Conservation (phyloP, 2,113 vertebrate species). For the Brachyistius frenatus region DNA sequence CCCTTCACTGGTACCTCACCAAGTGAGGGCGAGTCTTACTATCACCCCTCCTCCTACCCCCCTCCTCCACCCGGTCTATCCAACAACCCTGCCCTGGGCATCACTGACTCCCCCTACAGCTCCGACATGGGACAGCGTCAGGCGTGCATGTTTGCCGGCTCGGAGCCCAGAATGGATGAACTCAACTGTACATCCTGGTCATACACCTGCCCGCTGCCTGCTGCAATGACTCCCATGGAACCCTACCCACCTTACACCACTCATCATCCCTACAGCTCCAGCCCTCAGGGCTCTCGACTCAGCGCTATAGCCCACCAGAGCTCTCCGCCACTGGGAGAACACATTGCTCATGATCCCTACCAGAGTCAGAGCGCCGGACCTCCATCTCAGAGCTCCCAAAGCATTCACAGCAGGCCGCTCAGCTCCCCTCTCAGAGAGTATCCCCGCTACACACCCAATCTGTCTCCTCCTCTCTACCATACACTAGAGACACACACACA, state of each 20-base stretch:
- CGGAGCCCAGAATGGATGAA: conserved; percentile 91
- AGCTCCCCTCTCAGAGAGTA: conserved; percentile 85
- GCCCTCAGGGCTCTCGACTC: conserved; percentile 90
- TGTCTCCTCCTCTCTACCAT: conserved; percentile 95
- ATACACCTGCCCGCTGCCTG: conserved; percentile 89
- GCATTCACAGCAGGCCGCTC: conserved; percentile 89
- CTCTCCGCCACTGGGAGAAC: conserved; percentile 88
- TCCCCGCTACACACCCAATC: conserved; percentile 89
- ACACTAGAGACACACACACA: conserved; percentile 85
- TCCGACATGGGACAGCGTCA: conserved; percentile 94
- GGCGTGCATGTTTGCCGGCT: conserved; percentile 95
- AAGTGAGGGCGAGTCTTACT: conserved; percentile 90
- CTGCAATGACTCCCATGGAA: conserved; percentile 91
- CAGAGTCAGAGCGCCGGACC: conserved; percentile 83
- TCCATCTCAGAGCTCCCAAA: conserved; percentile 84
- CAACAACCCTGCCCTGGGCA: conserved; percentile 83
- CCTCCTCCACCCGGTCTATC: conserved; percentile 64
- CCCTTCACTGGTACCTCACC: conserved; percentile 90
- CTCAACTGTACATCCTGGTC: conserved; percentile 93
- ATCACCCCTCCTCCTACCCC: conserved; percentile 85
- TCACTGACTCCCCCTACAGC: conserved; percentile 88
- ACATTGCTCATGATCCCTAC: conserved; percentile 85
- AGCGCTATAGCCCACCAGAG: conserved; percentile 89
- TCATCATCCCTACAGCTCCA: conserved; percentile 90
- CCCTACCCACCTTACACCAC: conserved; percentile 92